Conservation (phyloP, 2,113 vertebrate genomes). For the Alligator mississippiensis region DNA sequence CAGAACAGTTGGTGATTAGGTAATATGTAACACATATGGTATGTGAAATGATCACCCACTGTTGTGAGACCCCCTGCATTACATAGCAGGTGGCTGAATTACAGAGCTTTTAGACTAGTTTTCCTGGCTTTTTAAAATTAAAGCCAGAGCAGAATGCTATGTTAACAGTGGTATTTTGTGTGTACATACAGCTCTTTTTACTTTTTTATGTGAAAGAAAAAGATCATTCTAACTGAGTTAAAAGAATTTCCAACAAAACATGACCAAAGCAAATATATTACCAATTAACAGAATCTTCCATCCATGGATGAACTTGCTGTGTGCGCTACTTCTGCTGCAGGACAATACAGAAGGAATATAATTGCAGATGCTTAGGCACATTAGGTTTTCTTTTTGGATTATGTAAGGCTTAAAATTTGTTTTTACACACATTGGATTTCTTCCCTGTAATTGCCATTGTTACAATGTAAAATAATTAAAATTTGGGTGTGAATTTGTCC, state of each 20-base stretch:
- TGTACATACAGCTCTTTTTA: neutral
- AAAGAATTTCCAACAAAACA: neutral
- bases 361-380: neutral
- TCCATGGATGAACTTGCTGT: neutral
- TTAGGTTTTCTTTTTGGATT: rapidly evolving
- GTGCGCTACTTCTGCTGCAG: rapidly evolving
- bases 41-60: neutral
- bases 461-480: neutral
- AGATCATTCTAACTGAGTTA: neutral
- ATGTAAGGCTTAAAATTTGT: neutral
- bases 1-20: neutral
- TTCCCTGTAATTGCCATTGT: neutral
- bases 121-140: neutral
- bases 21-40: neutral
- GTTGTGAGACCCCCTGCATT: neutral
- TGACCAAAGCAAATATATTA: neutral
- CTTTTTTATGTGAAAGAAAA: neutral
- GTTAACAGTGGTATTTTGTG: neutral
- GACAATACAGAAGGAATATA: neutral
- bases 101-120: neutral
- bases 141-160: neutral
- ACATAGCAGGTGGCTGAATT: neutral
- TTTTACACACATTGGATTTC: neutral
- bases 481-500: neutral
- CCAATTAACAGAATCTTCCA: neutral